Percentiles rank a stretch among this genome's conserved stretches.
Evolutionary conservation across 2,888 invertebrate genomes (phyloP).

Genomic region (Tortricodes alternella): DNA sequence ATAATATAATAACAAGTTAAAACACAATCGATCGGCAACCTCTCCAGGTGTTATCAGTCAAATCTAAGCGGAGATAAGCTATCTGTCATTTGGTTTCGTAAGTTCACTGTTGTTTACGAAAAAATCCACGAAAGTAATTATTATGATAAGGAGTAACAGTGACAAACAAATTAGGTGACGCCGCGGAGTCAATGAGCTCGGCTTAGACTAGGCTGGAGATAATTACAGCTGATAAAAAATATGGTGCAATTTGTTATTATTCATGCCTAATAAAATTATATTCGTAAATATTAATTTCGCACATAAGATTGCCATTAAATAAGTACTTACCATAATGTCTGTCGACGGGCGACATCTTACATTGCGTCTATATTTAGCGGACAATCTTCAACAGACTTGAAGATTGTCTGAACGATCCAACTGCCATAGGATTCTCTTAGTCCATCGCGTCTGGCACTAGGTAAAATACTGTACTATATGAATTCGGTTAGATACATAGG

Average conservation of each 20-base stretch:
- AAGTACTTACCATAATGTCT: no score
- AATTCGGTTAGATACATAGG: no score
- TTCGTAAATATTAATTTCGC: no score
- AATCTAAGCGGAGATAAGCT: constrained; percentile 16
- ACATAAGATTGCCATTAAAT: no score
- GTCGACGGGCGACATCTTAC: no score
- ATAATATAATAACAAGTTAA: constrained; percentile 4
- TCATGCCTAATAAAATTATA: no score
- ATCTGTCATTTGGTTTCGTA: constrained; percentile 15
- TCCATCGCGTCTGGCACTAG: no score
- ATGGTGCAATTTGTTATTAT: neutral
- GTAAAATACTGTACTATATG: no score
- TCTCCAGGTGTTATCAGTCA: constrained; percentile 19
- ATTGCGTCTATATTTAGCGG: no score
- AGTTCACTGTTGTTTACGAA: constrained; percentile 20
- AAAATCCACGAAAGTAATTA: constrained; percentile 11
- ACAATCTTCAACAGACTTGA: no score
- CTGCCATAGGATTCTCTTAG: no score
- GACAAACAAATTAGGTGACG: constrained; percentile 11
- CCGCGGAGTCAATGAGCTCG: constrained; percentile 18
- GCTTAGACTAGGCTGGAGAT: neutral
- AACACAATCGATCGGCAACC: constrained; percentile 9
- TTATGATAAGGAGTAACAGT: constrained; percentile 14
- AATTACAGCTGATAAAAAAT: constrained; percentile 2
- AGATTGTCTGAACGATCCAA: no score